A percentile compares a stretch with the other conserved stretches of the same genome.
These are phyloP conservation scores for Lapara coniferarum DNA, from an alignment of 2,888 invertebrate species.

Conservation along the genomic window DNA sequence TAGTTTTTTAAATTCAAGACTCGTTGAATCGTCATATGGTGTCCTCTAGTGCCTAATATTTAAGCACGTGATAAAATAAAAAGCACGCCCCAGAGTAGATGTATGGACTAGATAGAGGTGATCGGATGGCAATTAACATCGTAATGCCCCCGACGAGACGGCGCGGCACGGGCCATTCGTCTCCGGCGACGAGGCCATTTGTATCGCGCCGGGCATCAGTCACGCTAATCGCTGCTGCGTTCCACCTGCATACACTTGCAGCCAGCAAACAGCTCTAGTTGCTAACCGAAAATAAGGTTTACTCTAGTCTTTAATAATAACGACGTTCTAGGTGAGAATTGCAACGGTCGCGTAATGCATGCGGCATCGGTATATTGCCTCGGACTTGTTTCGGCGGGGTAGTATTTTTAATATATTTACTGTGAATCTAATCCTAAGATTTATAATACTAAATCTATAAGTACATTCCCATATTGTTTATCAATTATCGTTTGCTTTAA, in stretches of 20 bases:
- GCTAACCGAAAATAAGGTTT: constrained; percentile 32
- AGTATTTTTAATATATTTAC: too few species aligned
- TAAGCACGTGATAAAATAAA: not conserved
- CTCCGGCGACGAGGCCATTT: constrained; percentile 70
- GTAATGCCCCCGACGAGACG: constrained; percentile 54
- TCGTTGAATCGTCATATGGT: too few species aligned
- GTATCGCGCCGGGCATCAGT: constrained; percentile 68
- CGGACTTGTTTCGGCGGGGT: too few species aligned
- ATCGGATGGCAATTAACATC: constrained; percentile 70
- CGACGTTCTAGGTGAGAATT: too few species aligned
- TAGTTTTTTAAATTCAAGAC: too few species aligned
- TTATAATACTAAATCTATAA: too few species aligned
- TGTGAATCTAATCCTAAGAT: too few species aligned
- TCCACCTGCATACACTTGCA: constrained; percentile 62
- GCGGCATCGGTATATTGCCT: not conserved
- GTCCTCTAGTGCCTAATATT: too few species aligned
- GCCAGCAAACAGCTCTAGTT: constrained; percentile 25
- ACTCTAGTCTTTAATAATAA: constrained; percentile 1
- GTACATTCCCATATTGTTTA: too few species aligned
- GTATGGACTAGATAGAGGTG: constrained; percentile 36
- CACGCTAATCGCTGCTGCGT: constrained; percentile 69
- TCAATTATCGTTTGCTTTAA: too few species aligned
- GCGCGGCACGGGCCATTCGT: constrained; percentile 61
- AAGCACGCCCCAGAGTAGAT: constrained; percentile 46
- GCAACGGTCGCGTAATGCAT: not conserved